Evolutionary conservation across 92 coral and sea anemone species (phyloP), one percentile per base, ranked within the genome.

Genomic region (Palythoa grandis): DNA sequence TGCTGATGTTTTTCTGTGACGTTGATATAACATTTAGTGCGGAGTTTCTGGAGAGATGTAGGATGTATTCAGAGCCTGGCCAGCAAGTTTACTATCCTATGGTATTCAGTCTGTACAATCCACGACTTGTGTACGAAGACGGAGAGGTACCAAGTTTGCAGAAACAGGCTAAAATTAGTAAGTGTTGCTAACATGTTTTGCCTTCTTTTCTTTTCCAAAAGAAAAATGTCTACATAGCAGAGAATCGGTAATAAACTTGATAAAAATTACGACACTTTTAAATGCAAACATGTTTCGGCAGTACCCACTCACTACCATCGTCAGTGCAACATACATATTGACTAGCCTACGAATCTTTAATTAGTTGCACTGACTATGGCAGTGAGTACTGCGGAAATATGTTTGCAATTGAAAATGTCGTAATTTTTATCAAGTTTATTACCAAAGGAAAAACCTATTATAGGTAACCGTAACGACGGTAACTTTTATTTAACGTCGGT

Each of bases 1-100:
- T 95, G 25, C 65, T 95, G 23, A 87, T 95, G 94, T 95, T 95
- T 75, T 95, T 95, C 87, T 95, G 98, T 50, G 98, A 95, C 83
- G 98, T 95, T 11, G 98, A 95, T 70, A 92, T 95, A 29, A 91
- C 95, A 5, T 92, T 95, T 68, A 88, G 92, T 2, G 82, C 86
- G 17, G 94, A 90, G 16, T 95, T 95, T 76, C 82, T 95, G n/a
- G 93, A 93, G 14, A 87, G 98, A 13, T 95, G 98, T 75, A 84
- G 98, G 39, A 86, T 93, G 90, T 93, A 87, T 78, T 83, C 98
- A 7, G 95, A 90, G 54, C 93, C 91, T 8, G 86, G 93, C 17
- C 86, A 84, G 82, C 92, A 92, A 47, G 92, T 95, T 1, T 95
- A 95, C 77, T 95, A 94, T 71, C 98, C 98, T 1, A 94, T 95